Evolutionary conservation across 2,888 invertebrate genomes (phyloP), one percentile per base, ranked within the genome.

Genomic region (Agrenia bidenticulata): DNA sequence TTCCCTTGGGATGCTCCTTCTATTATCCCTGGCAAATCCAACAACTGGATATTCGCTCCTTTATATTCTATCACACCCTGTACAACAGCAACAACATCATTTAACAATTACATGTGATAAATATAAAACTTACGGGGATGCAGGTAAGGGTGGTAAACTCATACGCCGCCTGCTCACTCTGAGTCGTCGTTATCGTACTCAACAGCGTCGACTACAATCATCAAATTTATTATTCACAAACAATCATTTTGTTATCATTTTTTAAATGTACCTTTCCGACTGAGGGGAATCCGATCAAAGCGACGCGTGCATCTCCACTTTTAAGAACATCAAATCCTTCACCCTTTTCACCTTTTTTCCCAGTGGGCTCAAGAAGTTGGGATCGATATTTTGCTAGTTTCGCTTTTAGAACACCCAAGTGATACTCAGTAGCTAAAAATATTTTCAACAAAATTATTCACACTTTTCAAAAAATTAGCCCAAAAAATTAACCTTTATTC

Each of bases 281-380:
- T 13, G 98, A 98, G 7, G 99, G 99, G 80, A 99, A 99, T 42
- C 99, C 99, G 77, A 99, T 98, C 4, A 99, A 84, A 7, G 97
- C 96, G 15, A 97, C 94, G 78, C 98, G 84, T 9, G 99, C 99
- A 87, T 99, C 99, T 55, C 99, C 99, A 77, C 96, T 96, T 81
- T 99, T 99, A 76, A 98, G 85, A 11, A 99, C 99, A 87, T 99
- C 99, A 82, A 99, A 99, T 0, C 99, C 99, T 81, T 94, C 93
- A 23, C 95, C 95, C 80, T 97, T 97, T 75, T 94, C 94, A 41
- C 82, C 82, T 4, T 89, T 84, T 81, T 98, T 98, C 77, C 95
- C 94, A 0, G 91, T 85, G 0, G 98, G 98, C 79, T 99, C 98
- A 64, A 99, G 81, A 49, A 99, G 81, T 80, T 98, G 96, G 1